Evolutionary conservation across 2,797 vertebrate species (phyloP), one percentile per base, ranked within the genome.

Genomic region (Nyctibius grandis): DNA sequence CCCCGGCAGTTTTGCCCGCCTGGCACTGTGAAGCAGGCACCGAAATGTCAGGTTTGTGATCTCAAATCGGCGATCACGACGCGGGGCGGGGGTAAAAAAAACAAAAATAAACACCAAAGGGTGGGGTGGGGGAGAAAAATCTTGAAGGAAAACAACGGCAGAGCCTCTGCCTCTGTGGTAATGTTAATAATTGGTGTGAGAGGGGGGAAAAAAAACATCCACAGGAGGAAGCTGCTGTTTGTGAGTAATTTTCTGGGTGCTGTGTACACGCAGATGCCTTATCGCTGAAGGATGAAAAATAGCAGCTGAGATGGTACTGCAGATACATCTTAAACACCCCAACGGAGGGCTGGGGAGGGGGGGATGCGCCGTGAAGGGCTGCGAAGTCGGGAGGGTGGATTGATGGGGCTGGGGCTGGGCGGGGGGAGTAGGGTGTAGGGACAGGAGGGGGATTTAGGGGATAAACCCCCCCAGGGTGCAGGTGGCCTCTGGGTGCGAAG

Each of bases 21-120:
- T 97, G 98, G 98, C 98, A 98, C 98, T 95, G 98, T 97, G 98
- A 98, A 98, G 97, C 98, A 76, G 95, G 97, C 97, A 86, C 98
- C 33, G 73, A 99, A 99, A 98, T 98, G 98, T 99, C 99, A 98
- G 97, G 97, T 98, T 96, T 98, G 98, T 98, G 98, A 98, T 98
- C 98, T 98, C 97, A 26, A 76, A 82, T 94, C 65, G 3, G 51
- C 59, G 5, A 76, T 82, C 68, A 6, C 28, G 5, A 38, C 4
- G 17, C 23, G 9, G 59, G 64, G 26, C 0, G 42, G 50, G 83
- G 76, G 53, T 26, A 40, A 29, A 33, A 33, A 29, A 26, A 42
- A 31, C 23, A 21, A 16, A 21, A 59, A 36, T 15, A 15, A 29
- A 15, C 8, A 20, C 28, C 48, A 5, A 64, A 61, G 59, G 12